Evolutionary conservation across 2,797 vertebrate species (phyloP), one percentile per base, ranked within the genome.

Genomic region (Decapterus maruadsi): DNA sequence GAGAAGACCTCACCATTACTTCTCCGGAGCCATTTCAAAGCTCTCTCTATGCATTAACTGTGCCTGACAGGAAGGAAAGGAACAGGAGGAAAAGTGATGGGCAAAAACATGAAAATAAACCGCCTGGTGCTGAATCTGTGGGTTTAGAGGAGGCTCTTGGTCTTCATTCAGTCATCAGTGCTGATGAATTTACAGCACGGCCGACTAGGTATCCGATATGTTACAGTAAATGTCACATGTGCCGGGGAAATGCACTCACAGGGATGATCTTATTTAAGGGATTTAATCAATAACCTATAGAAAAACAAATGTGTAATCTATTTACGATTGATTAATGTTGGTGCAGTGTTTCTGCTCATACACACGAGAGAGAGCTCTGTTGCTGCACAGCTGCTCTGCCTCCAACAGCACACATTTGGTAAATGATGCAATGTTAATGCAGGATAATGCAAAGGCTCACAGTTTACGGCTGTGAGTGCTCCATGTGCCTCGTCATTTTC

Each of bases 291-390:
- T 78, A 70, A 46, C 6, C 19, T 10, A 20, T 66, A 54, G 60
- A 36, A 75, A 75, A 72, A 68, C 55, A 75, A 77, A 83, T 40
- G 31, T 61, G 4, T 70, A 67, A 75, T 86, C 61, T 59, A 13
- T 75, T 78, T 65, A 75, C 34, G 29, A 81, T 57, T 40, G 76
- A 81, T 26, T 73, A 63, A 60, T 59, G 63, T 20, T 14, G 4
- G 40, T 62, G 55, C 19, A 17, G 20, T 29, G 57, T 65, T 9
- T 46, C 38, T 62, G 34, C 34, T 40, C 59, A 16, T 57, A 6
- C 31, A 19, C 20, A 19, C 14, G 43, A 12, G 26, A 26, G 56
- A 42, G 34, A 45, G 38, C 40, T 43, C n/a, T 34, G 54, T 56
- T 22, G 40, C 66, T 48, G 29, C 65, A 61, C 6, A 0, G 10